Percentiles rank a stretch among this genome's conserved stretches.
Evolutionary conservation across 2,888 invertebrate genomes (phyloP).

Genomic region (Adelphocoris suturalis): DNA sequence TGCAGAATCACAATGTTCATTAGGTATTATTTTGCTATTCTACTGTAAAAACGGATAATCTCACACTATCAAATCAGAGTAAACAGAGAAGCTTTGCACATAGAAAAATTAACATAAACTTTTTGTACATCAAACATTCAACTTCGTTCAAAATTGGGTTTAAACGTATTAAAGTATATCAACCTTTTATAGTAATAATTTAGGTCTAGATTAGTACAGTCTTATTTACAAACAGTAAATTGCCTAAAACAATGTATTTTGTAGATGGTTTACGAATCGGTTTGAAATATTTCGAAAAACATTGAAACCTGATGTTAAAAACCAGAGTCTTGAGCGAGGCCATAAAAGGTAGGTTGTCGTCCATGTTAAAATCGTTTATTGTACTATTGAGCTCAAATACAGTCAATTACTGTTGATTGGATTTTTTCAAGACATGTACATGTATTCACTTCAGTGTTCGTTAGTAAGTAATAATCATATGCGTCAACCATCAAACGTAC

Average conservation of each 20-base stretch:
- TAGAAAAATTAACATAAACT: conserved; percentile 14
- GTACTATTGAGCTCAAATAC: conserved; percentile 66
- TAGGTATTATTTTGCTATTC: conserved; percentile 32
- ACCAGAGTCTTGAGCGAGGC: not conserved
- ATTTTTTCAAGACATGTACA: too few species aligned
- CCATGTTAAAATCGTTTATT: conserved; percentile 53
- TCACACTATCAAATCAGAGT: conserved; percentile 12
- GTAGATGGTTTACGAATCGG: not conserved
- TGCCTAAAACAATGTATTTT: conserved; percentile 15
- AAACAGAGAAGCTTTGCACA: conserved; percentile 54
- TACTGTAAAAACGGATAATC: not conserved
- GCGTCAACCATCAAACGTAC: too few species aligned
- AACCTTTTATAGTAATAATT: not conserved
- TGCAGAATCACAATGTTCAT: conserved; percentile 62
- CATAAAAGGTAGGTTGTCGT: conserved; percentile 12
- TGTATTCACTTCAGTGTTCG: too few species aligned
- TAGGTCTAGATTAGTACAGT: conserved; percentile 41
- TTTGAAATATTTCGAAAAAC: not conserved
- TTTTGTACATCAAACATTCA: conserved; percentile 42
- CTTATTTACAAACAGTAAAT: conserved; percentile 45
- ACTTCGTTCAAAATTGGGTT: conserved; percentile 18
- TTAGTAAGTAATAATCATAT: not conserved
- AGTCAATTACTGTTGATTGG: conserved; percentile 17
- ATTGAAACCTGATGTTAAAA: not conserved
- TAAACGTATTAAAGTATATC: conserved; percentile 27